Percentiles rank a stretch among this genome's conserved stretches.
phyloP scores from a whole-genome alignment of 2,797 vertebrate genomes.

The Falco berigora region DNA sequence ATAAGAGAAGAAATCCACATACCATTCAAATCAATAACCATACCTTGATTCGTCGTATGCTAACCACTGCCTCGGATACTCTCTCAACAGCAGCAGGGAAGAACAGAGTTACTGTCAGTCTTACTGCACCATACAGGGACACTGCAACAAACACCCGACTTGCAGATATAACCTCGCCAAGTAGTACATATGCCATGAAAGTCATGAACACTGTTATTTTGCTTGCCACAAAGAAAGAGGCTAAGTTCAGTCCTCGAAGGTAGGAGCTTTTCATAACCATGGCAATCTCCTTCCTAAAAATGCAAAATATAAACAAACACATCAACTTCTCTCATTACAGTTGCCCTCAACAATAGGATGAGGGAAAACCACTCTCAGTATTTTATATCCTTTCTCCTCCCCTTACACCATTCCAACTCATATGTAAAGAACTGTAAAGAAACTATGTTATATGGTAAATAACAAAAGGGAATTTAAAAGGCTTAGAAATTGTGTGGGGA shows the following conservation, averaged over 20 bases:
- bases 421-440: neutral
- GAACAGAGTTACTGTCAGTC: slow-evolving; percentile 91
- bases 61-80: slow-evolving; percentile 84
- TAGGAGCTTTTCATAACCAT: slow-evolving; percentile 90
- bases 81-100: slow-evolving; percentile 89
- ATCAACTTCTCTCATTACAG: neutral
- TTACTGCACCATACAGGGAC: slow-evolving; percentile 85
- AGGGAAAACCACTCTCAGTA: neutral
- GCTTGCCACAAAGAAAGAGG: slow-evolving; percentile 88
- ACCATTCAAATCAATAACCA: accelerated
- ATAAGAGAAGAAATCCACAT: neutral
- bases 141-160: slow-evolving; percentile 88
- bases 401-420: neutral
- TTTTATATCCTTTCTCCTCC: neutral
- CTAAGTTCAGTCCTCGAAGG: slow-evolving; percentile 91
- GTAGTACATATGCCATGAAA: slow-evolving; percentile 83
- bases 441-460: neutral
- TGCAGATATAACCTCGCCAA: slow-evolving; percentile 82
- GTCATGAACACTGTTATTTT: slow-evolving; percentile 93
- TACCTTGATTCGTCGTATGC: slow-evolving; percentile 91
- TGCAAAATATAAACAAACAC: neutral
- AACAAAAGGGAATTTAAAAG: neutral
- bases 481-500: neutral
- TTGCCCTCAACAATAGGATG: neutral
- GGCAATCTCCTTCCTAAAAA: slow-evolving; percentile 87